Base-by-base conservation (phyloP, 35 echinoderm and acorn worm species). In the Patiria miniata region DNA sequence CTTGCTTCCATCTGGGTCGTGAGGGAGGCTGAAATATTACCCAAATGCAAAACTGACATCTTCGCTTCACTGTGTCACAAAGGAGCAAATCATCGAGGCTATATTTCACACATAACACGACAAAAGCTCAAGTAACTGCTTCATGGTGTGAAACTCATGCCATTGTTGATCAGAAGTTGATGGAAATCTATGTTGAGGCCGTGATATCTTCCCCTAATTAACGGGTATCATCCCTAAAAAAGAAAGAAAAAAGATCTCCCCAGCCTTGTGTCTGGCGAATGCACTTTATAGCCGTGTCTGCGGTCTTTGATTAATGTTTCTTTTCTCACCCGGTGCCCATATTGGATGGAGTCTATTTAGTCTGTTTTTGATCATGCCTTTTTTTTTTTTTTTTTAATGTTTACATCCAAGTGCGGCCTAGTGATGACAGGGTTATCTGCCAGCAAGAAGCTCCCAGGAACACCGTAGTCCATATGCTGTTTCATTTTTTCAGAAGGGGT, bases 351-450 rank as follows among this genome's bases (percentile, higher is more conserved):
- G 26, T 73, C 65, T 73, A 73, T 73, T 73, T 73, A 73, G 65
- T 73, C 65, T 73, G 65, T 73, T 73, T 73, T 73, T 73, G 65
- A 26, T 73, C 65, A 73, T 73, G 65, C 65, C 65, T 73, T 73
- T 10, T 73, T 73, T 69, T 73, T 73, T 26, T 73, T 73, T 10
- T 73, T 73, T 69, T 73, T 73, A 14, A 23, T 73, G 65, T 73
- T 73, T 73, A 73, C 65, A 73, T 10, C 65, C 65, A 73, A 73
- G 65, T 73, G 65, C 65, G 29, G 23, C 14, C 10, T 18, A 34
- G 65, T 73, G 65, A 32, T 73, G 65, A 73, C 65, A 73, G 65
- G 65, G 65, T 47, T 47, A 47, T 47, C 42, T 47, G 42, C 65
- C 6, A 73, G 65, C 22, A 34, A 34, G 34, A 12, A 32, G 65